Evolutionary conservation across 1,140 invertebrate species (phyloP), one percentile per base, ranked within the genome.

Genomic region (Onthophagus taurus): DNA sequence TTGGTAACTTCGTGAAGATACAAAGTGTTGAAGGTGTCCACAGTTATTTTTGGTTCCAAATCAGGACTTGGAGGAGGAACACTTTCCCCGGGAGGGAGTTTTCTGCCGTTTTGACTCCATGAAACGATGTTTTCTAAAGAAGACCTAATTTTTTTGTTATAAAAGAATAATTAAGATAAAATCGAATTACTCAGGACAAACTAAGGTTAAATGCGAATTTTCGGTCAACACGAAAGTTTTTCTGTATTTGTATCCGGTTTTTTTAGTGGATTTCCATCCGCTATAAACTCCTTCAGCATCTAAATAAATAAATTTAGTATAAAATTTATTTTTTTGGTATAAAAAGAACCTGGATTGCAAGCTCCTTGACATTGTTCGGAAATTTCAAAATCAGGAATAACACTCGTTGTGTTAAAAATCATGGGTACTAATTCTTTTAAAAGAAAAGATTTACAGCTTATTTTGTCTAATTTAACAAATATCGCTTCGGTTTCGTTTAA

Each of bases 11-110:
- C 69, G 57, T 61, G 50, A n/a, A 77, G 59, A 55, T 75, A 75
- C n/a, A 77, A 54, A 2, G 68, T 72, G 42, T 68, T 69, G 50
- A 72, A 75, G 0, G 65, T 59, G 48, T 76, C 74, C 7, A 76
- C 68, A 3, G 71, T 56, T 6, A 74, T 58, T 50, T 67, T 58
- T 2, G 68, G 64, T 45, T 68, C 65, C 11, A 51, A 43, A 49
- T 69, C 59, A 16, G 59, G 59, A 43, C 67, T 64, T 14, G 61
- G 60, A 42, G 64, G 61, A 6, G 54, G 61, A 39, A 60, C 59
- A 38, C 63, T 63, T 20, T 52, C 57, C 9, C 69, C 70, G 35
- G 61, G 60, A 52, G 61, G 57, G 38, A 74, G 52, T 19, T 52
- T 44, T 11, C 63, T 50, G 2, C 61, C 63, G 42, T 71, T 65